Evolutionary conservation across 2,888 invertebrate species (phyloP).

Genomic region (Gari tellinella): DNA sequence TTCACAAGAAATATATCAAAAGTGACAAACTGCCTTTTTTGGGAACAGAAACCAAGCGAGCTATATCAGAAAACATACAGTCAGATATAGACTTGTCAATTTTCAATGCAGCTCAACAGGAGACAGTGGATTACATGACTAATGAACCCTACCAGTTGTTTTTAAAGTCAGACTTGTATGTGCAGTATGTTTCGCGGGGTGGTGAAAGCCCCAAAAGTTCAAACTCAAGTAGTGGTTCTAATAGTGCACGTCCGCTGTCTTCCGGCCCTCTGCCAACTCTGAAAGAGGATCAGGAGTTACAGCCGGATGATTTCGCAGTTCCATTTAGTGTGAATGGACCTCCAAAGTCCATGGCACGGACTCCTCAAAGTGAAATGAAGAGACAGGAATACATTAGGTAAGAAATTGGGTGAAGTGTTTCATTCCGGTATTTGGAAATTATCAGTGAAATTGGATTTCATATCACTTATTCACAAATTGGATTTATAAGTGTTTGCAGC

Average conservation of each 20-base stretch:
- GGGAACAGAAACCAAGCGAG: constrained; percentile 91
- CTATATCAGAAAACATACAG: constrained; percentile 86
- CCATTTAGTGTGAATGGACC: constrained; percentile 52
- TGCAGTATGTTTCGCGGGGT: constrained; percentile 85
- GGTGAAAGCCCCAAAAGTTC: constrained; percentile 82
- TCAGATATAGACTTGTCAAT: constrained; percentile 88
- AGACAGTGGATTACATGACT: constrained; percentile 93
- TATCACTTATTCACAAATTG: too few relatives aligned
- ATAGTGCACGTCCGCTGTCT: constrained; percentile 78
- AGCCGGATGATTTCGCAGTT: constrained; percentile 51
- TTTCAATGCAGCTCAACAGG: constrained; percentile 93
- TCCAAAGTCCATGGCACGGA: constrained; percentile 50
- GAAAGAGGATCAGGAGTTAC: constrained; percentile 93
- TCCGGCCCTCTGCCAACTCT: constrained; percentile 89
- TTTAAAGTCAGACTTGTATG: constrained; percentile 95
- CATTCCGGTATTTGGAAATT: too few relatives aligned
- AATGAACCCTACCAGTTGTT: constrained; percentile 96
- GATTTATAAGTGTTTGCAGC: too few relatives aligned
- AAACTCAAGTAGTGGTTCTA: constrained; percentile 78
- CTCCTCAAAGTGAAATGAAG: constrained; percentile 46
- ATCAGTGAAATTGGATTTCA: too few relatives aligned
- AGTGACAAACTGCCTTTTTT: constrained; percentile 91
- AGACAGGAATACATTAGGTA: constrained; percentile 62
- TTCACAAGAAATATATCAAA: constrained; percentile 86
- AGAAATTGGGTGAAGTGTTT: constrained; percentile 14